Percentiles rank a stretch among this genome's conserved stretches.
Evolutionary conservation across 2,797 vertebrate genomes (phyloP).

Genomic region (Poecilia gillii): DNA sequence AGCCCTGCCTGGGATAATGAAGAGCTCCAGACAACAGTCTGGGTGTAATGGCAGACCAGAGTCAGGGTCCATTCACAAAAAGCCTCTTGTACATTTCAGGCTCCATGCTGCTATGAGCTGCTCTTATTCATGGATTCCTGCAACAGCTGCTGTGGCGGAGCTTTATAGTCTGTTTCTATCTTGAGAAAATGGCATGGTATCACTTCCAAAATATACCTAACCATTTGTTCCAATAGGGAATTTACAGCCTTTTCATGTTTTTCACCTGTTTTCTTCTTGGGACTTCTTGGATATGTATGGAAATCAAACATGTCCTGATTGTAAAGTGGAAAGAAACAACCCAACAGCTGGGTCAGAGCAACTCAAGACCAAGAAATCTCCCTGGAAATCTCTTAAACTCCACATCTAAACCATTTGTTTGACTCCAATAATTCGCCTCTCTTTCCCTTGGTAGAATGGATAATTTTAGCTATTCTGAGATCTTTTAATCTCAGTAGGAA

Average conservation of each 20-base stretch:
- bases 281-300: not conserved
- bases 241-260: not conserved
- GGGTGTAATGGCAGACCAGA: conserved; percentile 44
- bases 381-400: not conserved
- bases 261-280: not conserved
- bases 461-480: not conserved
- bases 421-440: not conserved
- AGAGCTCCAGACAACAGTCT: conserved; percentile 38
- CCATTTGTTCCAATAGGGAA: not conserved
- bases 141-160: not conserved
- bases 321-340: not conserved
- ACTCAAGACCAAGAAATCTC: not conserved
- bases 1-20: conserved; percentile 48
- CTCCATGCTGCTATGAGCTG: conserved; percentile 16
- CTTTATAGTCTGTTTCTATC: not conserved
- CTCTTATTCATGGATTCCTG: conserved; percentile 46
- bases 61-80: conserved; percentile 46
- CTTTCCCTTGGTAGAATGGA: not conserved
- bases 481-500: not conserved
- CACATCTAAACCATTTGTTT: not conserved
- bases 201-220: not conserved
- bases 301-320: not conserved
- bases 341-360: not conserved
- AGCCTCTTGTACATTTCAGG: conserved; percentile 17
- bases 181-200: not conserved